These are phyloP conservation scores for Salarias fasciatus DNA, from an alignment of 2,797 vertebrate species.

Conservation along the genomic window DNA sequence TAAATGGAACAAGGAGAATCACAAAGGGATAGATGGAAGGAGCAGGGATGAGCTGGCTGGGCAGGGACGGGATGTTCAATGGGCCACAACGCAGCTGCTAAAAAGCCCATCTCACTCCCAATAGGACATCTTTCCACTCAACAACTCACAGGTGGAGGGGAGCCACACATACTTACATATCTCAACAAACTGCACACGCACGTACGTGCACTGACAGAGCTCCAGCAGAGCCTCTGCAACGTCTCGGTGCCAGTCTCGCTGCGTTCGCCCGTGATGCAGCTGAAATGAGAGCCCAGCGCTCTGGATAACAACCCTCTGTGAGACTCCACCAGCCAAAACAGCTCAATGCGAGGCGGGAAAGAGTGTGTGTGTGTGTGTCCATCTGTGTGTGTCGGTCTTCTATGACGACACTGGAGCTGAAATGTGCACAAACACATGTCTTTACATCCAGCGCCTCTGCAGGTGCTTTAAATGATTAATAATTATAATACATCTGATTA, in stretches of 20 bases:
- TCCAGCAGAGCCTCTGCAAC: constrained; percentile 9
- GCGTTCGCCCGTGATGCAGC: constrained; percentile 11
- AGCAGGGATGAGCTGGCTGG: constrained; percentile 41
- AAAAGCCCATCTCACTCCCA: constrained; percentile 66
- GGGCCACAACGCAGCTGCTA: constrained; percentile 51
- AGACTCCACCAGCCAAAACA: constrained; percentile 31
- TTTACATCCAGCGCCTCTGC: no score
- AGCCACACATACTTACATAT: constrained; percentile 14
- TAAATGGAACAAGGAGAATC: constrained; percentile 24
- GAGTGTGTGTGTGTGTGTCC: neutral
- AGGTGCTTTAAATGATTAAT: no score
- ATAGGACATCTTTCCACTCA: constrained; percentile 60
- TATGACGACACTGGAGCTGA: constrained; percentile 1
- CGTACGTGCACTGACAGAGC: constrained; percentile 17
- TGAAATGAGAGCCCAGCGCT: constrained; percentile 19
- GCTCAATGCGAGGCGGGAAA: neutral
- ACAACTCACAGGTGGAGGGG: constrained; percentile 51
- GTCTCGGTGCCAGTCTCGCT: neutral
- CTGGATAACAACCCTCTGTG: constrained; percentile 35
- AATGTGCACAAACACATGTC: no score
- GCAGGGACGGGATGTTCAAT: constrained; percentile 52
- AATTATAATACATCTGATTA: no score
- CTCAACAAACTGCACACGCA: constrained; percentile 17
- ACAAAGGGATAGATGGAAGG: constrained; percentile 48
- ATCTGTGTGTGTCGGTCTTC: neutral